Evolutionary conservation across 2,888 invertebrate species (phyloP).

Genomic region (Steinernema hermaphroditum): DNA sequence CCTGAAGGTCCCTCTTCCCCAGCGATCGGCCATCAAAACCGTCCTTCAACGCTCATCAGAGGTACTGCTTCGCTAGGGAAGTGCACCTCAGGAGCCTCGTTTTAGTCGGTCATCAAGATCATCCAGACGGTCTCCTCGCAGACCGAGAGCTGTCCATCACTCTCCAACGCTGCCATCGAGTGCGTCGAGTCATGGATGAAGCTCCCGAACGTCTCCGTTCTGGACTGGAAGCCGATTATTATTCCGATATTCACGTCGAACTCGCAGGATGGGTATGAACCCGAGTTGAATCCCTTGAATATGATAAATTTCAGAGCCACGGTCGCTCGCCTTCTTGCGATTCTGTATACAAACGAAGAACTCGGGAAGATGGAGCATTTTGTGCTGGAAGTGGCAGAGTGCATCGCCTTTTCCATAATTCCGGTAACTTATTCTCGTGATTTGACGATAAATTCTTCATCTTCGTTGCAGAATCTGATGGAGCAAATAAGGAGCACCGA

Average conservation of each 20-base stretch:
- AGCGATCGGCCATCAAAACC: conserved; percentile 51
- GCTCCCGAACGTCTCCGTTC: conserved; percentile 48
- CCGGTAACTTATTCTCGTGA: background rate
- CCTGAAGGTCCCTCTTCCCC: conserved; percentile 51
- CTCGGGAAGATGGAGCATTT: conserved; percentile 43
- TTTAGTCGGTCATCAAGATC: conserved; percentile 54
- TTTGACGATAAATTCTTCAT: background rate
- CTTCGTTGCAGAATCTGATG: background rate
- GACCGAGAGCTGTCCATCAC: conserved; percentile 50
- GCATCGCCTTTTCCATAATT: conserved; percentile 35
- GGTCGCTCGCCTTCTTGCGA: conserved; percentile 47
- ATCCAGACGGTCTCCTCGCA: conserved; percentile 48
- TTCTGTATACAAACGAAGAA: conserved; percentile 51
- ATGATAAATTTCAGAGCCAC: conserved; percentile 44
- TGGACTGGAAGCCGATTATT: conserved; percentile 33
- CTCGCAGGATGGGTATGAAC: conserved; percentile 35
- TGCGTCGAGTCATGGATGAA: conserved; percentile 61
- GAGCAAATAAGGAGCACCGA: background rate
- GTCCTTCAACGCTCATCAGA: conserved; percentile 49
- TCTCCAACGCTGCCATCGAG: conserved; percentile 57
- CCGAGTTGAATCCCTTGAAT: background rate
- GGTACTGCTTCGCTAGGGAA: conserved; percentile 30
- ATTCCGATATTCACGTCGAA: conserved; percentile 34
- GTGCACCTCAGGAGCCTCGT: background rate
- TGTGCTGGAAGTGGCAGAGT: conserved; percentile 46